phyloP scores from a whole-genome alignment of 2,113 vertebrate genomes.

The Garra rufa region DNA sequence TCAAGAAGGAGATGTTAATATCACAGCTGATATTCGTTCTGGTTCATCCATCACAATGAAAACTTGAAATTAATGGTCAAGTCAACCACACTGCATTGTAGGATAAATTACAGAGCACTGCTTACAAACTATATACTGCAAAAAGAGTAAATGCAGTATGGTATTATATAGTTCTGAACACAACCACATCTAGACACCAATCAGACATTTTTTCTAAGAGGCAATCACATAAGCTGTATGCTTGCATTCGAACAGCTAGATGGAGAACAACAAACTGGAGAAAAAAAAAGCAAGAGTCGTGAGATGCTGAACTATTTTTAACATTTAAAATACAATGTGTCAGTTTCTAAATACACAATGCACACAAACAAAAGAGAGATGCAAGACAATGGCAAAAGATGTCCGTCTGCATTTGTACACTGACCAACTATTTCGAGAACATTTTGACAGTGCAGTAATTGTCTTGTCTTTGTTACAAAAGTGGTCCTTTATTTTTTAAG shows the following conservation, averaged over 20 bases:
- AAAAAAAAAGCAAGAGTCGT: neutral
- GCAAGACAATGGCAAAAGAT: neutral
- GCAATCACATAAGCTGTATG: neutral
- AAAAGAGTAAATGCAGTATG: neutral
- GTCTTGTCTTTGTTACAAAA: constrained; percentile 2
- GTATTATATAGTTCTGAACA: neutral
- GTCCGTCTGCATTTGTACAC: neutral
- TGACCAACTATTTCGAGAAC: constrained; percentile 1
- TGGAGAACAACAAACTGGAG: neutral
- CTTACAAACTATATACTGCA: neutral
- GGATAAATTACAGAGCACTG: neutral
- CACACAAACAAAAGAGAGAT: neutral
- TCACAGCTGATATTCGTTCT: neutral
- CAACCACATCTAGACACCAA: neutral
- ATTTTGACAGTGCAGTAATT: constrained; percentile 15
- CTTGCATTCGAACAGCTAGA: neutral
- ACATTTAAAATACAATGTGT: constrained; percentile 10
- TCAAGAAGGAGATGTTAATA: neutral
- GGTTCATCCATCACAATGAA: neutral
- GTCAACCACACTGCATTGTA: neutral
- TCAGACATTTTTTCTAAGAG: neutral
- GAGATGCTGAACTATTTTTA: constrained; percentile 19
- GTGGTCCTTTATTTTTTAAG: neutral
- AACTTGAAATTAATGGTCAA: neutral
- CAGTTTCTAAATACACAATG: constrained; percentile 8